Evolutionary conservation across 2,888 invertebrate genomes (phyloP).

Genomic region (Trisateles emortualis): DNA sequence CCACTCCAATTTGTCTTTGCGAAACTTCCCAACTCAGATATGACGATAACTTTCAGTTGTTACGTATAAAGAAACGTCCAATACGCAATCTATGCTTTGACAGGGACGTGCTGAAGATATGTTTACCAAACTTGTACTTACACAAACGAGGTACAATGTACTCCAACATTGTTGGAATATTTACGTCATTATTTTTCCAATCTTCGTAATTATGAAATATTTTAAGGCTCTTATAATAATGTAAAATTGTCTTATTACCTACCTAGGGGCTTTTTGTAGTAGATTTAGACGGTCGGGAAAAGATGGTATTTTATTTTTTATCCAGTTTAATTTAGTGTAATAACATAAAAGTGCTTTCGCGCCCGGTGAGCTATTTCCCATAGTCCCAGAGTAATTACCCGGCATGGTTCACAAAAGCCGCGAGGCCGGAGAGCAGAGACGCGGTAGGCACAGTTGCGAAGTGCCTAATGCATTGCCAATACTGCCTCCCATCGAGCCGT

Average conservation of each 20-base stretch:
- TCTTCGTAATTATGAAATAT: not conserved
- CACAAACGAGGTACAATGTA: slow-evolving; percentile 7
- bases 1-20: slow-evolving; percentile 77
- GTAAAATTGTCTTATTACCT: slow-evolving; percentile 2
- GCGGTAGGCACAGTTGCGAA: slow-evolving; percentile 35
- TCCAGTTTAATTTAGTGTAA: slow-evolving; percentile 73
- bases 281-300: slow-evolving; percentile 7
- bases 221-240: not conserved
- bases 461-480: slow-evolving; percentile 60
- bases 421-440: slow-evolving; percentile 57
- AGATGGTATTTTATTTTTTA: slow-evolving; percentile 31
- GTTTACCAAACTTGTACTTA: slow-evolving; percentile 31
- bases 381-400: slow-evolving; percentile 83
- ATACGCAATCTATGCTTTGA: slow-evolving; percentile 54
- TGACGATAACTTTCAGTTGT: slow-evolving; percentile 69
- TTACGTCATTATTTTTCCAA: not conserved
- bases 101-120: slow-evolving; percentile 48
- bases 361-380: slow-evolving; percentile 79
- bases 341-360: slow-evolving; percentile 74
- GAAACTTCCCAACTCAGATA: slow-evolving; percentile 74
- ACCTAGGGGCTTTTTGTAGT: not conserved
- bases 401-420: slow-evolving; percentile 74
- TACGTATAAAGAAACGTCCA: slow-evolving; percentile 59
- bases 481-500: slow-evolving; percentile 21
- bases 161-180: slow-evolving; percentile 1